A percentile compares a stretch with the other conserved stretches of the same genome.
Evolutionary conservation across 2,113 vertebrate genomes (phyloP).

Genomic region (Progne subis): DNA sequence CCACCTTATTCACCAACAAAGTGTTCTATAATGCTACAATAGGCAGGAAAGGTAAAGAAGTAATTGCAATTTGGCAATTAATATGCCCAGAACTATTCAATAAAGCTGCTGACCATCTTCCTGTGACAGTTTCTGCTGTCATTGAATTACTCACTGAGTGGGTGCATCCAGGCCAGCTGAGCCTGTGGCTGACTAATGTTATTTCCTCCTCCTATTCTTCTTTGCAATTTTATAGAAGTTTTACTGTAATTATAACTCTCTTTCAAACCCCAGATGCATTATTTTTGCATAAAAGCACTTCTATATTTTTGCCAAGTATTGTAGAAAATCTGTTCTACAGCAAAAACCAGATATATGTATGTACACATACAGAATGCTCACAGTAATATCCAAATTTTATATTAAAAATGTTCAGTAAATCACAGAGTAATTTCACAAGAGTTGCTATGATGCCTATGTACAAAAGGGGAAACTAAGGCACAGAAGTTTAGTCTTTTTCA

Average conservation of each 20-base stretch:
- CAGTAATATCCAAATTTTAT: neutral
- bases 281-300: neutral
- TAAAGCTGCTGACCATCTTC: neutral
- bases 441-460: neutral
- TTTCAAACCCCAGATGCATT: neutral
- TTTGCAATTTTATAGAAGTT: neutral
- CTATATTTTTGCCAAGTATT: neutral
- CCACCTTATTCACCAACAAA: neutral
- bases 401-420: neutral
- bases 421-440: neutral
- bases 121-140: slow-evolving; percentile 10
- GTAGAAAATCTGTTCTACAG: neutral
- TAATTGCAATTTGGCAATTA: slow-evolving; percentile 1
- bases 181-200: slow-evolving; percentile 25
- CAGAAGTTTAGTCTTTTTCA: neutral
- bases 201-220: neutral
- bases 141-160: neutral
- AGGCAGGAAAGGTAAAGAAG: neutral
- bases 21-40: neutral
- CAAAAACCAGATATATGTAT: neutral
- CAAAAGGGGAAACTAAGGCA: neutral
- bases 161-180: neutral
- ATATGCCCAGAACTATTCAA: neutral
- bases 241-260: neutral
- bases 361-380: neutral